These are phyloP conservation scores for Ageneiosus marmoratus DNA, from an alignment of 2,113 vertebrate species.

Conservation along the genomic window DNA sequence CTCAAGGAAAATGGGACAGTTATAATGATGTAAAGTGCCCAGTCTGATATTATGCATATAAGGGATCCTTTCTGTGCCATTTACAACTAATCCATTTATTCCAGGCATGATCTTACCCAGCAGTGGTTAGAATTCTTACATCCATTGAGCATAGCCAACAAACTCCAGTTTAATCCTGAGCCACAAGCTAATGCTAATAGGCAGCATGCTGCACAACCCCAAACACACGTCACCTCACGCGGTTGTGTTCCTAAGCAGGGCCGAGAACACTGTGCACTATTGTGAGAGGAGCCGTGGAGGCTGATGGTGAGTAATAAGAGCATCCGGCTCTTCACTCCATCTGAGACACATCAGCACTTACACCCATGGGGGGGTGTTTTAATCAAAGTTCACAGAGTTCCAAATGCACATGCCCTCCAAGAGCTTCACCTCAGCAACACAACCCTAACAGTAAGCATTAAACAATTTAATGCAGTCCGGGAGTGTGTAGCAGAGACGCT, in stretches of 20 bases:
- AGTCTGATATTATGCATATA: background rate
- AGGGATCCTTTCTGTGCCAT: slow-evolving; percentile 6
- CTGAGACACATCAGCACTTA: slow-evolving; percentile 60
- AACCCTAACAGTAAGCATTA: slow-evolving; percentile 71
- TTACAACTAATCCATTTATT: slow-evolving; percentile 9
- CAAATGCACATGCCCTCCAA: slow-evolving; percentile 59
- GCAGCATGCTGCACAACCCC: slow-evolving; percentile 58
- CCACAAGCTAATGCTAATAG: slow-evolving; percentile 58
- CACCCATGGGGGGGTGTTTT: slow-evolving; percentile 69
- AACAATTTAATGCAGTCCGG: slow-evolving; percentile 68
- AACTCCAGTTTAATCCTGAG: slow-evolving; percentile 24
- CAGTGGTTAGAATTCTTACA: slow-evolving; percentile 21
- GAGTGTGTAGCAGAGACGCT: slow-evolving; percentile 61
- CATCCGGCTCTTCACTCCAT: slow-evolving; percentile 60
- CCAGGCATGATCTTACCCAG: background rate
- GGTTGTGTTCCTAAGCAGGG: slow-evolving; percentile 55
- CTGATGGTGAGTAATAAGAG: slow-evolving; percentile 64
- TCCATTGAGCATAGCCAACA: slow-evolving; percentile 17
- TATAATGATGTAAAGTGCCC: background rate
- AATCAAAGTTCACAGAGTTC: slow-evolving; percentile 70
- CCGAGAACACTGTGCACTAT: slow-evolving; percentile 30
- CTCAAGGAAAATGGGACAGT: slow-evolving; percentile 3
- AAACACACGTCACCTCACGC: slow-evolving; percentile 56
- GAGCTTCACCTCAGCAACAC: slow-evolving; percentile 77
- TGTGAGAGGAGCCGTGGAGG: slow-evolving; percentile 59